phyloP scores from a whole-genome alignment of 2,113 vertebrate species.

The Strigops habroptila region DNA sequence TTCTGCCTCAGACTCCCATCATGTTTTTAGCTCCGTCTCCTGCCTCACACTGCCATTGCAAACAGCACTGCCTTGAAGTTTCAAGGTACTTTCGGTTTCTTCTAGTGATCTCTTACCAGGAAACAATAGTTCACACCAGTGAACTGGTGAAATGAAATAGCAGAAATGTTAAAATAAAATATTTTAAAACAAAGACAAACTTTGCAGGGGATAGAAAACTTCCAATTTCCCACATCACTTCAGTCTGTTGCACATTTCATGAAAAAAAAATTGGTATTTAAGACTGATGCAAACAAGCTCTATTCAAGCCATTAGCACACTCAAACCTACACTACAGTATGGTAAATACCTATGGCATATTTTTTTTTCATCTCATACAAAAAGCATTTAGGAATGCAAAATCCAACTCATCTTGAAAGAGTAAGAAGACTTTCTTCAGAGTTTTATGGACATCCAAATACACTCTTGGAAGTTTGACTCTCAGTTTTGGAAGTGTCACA shows the following conservation, averaged over 20 bases:
- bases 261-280: neutral
- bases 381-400: neutral
- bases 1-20: neutral
- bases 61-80: neutral
- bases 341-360: neutral
- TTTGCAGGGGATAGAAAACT: neutral
- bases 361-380: neutral
- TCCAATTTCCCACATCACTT: neutral
- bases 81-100: neutral
- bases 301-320: neutral
- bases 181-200: neutral
- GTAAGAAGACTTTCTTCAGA: neutral
- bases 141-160: too few species aligned
- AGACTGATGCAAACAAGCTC: neutral
- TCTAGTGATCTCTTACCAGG: neutral
- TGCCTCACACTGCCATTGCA: neutral
- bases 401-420: neutral
- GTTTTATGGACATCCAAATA: neutral
- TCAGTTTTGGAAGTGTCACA: neutral
- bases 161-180: neutral
- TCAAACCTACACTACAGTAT: neutral
- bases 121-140: neutral
- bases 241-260: neutral
- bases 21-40: neutral
- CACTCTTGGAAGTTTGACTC: neutral